Conservation (phyloP, 1,140 invertebrate genomes). For the Lutraria rhynchaena region DNA sequence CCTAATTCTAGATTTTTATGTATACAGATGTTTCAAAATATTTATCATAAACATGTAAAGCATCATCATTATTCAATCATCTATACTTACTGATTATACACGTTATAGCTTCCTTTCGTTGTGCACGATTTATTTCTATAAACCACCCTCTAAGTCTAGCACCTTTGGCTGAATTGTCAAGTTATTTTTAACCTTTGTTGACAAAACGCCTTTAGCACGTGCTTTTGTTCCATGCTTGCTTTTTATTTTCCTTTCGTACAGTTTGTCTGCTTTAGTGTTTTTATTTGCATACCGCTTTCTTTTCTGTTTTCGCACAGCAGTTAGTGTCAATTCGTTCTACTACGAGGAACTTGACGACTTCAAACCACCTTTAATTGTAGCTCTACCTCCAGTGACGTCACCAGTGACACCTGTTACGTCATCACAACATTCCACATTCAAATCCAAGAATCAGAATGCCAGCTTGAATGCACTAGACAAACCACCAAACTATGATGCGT, state of each 20-base stretch:
- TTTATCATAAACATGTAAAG: no score
- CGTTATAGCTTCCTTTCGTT: no score
- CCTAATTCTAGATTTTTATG: no score
- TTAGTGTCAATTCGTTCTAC: slow-evolving; percentile 52
- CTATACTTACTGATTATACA: no score
- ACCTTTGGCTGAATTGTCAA: no score
- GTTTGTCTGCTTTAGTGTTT: slow-evolving; percentile 13
- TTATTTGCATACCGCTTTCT: slow-evolving; percentile 55
- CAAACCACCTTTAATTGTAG: slow-evolving; percentile 61
- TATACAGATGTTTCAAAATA: no score
- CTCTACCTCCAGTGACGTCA: slow-evolving; percentile 58
- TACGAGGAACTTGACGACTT: slow-evolving; percentile 62
- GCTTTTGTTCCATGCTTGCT: slow-evolving; percentile 16
- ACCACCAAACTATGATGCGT: slow-evolving; percentile 87
- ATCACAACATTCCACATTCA: slow-evolving; percentile 57
- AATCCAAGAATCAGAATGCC: slow-evolving; percentile 39
- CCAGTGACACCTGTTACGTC: slow-evolving; percentile 52
- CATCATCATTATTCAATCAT: no score
- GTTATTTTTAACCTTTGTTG: no score
- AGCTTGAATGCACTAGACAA: slow-evolving; percentile 65
- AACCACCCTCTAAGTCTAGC: no score
- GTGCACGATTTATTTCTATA: no score
- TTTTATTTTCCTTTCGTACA: not conserved
- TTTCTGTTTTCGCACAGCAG: slow-evolving; percentile 59
- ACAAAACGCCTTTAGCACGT: not conserved